phyloP scores from a whole-genome alignment of 2,797 vertebrate genomes.

The Mus spretus region DNA sequence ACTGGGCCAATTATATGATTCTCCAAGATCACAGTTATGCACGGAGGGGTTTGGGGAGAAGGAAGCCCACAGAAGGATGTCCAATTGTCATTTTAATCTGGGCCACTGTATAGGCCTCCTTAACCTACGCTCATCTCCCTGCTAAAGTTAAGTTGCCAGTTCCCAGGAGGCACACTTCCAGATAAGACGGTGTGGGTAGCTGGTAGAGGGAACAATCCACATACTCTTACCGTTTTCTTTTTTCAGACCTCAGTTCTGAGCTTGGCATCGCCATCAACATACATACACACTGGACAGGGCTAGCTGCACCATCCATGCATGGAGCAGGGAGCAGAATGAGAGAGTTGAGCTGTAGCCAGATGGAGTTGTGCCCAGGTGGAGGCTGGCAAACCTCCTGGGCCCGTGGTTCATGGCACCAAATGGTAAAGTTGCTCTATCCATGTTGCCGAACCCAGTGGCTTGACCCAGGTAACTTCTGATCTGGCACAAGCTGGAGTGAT shows the following conservation, averaged over 20 bases:
- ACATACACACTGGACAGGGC: neutral
- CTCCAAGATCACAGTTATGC: neutral
- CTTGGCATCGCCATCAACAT: neutral
- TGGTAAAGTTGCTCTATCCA: neutral
- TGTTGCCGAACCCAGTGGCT: neutral
- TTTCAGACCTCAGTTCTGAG: neutral
- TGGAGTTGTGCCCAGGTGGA: neutral
- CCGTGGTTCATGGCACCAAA: neutral
- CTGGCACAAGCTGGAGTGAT: neutral
- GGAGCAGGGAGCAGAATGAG: neutral
- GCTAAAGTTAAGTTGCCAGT: slow-evolving; percentile 7
- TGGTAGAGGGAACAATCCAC: neutral
- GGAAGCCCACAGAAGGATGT: neutral
- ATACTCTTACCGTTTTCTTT: neutral
- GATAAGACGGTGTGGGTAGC: neutral
- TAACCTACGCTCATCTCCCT: neutral
- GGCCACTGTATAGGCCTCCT: neutral
- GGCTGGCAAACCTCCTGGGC: neutral
- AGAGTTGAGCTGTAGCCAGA: neutral
- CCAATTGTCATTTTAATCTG: neutral
- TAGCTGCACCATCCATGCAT: neutral
- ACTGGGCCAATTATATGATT: neutral
- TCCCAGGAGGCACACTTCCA: neutral
- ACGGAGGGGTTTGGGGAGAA: neutral
- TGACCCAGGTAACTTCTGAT: neutral